Conservation (phyloP, 2,888 invertebrate genomes). For the Leucophenga maculata region DNA sequence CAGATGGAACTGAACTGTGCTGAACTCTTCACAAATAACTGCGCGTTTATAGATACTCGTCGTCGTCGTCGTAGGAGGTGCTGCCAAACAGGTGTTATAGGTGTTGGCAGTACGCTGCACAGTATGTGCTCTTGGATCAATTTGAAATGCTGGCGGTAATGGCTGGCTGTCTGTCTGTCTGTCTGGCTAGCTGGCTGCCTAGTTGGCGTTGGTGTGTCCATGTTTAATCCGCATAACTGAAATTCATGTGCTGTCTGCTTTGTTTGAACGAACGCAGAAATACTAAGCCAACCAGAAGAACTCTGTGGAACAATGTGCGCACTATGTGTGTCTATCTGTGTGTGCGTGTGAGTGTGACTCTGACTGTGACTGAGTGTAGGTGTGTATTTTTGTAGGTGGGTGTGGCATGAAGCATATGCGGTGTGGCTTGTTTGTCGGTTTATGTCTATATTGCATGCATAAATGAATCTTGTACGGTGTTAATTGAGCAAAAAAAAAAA, state of each 20-base stretch:
- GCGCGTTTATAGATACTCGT: too few species aligned
- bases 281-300: not conserved
- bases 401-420: not conserved
- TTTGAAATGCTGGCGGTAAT: too few species aligned
- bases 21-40: too few species aligned
- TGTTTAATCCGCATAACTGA: slow-evolving; percentile 14
- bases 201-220: not conserved
- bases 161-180: too few species aligned
- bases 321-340: too few species aligned
- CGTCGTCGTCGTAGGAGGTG: too few species aligned
- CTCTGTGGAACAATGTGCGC: not conserved
- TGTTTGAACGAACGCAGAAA: slow-evolving; percentile 3
- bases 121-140: too few species aligned
- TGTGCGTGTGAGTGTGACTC: not conserved
- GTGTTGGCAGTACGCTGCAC: too few species aligned
- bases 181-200: too few species aligned
- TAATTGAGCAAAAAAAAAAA: slow-evolving; percentile 55
- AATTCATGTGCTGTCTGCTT: slow-evolving; percentile 19
- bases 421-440: slow-evolving; percentile 18
- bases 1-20: too few species aligned
- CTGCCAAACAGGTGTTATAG: too few species aligned
- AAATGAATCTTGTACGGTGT: slow-evolving; percentile 62
- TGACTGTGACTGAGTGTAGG: too few species aligned
- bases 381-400: not conserved
- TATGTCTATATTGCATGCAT: slow-evolving; percentile 47